Evolutionary conservation across 1,140 invertebrate species (phyloP).

Genomic region (Drosophila neocordata): DNA sequence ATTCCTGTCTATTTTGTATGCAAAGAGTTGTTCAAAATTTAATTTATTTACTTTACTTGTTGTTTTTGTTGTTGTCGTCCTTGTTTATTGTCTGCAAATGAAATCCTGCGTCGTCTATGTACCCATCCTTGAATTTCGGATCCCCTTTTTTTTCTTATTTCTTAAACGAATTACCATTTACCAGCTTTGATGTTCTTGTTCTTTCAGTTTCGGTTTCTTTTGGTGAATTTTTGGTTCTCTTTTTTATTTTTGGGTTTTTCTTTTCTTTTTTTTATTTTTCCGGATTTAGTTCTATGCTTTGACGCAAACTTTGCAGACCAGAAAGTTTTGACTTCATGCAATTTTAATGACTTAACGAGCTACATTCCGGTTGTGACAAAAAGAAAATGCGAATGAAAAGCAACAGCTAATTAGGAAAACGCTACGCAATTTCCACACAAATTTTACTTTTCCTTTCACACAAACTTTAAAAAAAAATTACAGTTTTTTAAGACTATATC

Average conservation of each 20-base stretch:
- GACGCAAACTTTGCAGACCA: slow-evolving; percentile 79
- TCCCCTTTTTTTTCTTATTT: slow-evolving; percentile 47
- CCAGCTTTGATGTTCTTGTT: slow-evolving; percentile 68
- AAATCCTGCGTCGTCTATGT: slow-evolving; percentile 54
- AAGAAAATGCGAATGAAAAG: slow-evolving; percentile 31
- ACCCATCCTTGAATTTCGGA: slow-evolving; percentile 21
- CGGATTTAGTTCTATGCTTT: slow-evolving; percentile 62
- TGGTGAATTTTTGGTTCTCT: slow-evolving; percentile 2
- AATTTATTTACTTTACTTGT: slow-evolving; percentile 71
- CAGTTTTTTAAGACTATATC: slow-evolving; percentile 15
- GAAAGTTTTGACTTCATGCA: slow-evolving; percentile 81
- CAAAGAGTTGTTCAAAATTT: slow-evolving; percentile 77
- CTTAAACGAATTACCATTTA: slow-evolving; percentile 76
- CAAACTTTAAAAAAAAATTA: neutral
- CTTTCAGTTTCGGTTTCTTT: slow-evolving; percentile 35
- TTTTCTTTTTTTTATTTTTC: slow-evolving; percentile 11
- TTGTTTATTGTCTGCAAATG: slow-evolving; percentile 76
- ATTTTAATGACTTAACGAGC: slow-evolving; percentile 80
- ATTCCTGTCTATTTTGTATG: slow-evolving; percentile 65
- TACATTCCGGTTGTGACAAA: slow-evolving; percentile 62
- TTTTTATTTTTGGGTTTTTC: slow-evolving; percentile 15
- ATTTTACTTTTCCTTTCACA: slow-evolving; percentile 61
- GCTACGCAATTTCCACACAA: slow-evolving; percentile 68
- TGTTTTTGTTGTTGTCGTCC: slow-evolving; percentile 48
- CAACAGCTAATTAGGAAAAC: slow-evolving; percentile 73